Percentiles rank a stretch among this genome's conserved stretches.
These are phyloP conservation scores for Anguilla japonica DNA, from an alignment of 2,113 vertebrate species.

Conservation along the genomic window DNA sequence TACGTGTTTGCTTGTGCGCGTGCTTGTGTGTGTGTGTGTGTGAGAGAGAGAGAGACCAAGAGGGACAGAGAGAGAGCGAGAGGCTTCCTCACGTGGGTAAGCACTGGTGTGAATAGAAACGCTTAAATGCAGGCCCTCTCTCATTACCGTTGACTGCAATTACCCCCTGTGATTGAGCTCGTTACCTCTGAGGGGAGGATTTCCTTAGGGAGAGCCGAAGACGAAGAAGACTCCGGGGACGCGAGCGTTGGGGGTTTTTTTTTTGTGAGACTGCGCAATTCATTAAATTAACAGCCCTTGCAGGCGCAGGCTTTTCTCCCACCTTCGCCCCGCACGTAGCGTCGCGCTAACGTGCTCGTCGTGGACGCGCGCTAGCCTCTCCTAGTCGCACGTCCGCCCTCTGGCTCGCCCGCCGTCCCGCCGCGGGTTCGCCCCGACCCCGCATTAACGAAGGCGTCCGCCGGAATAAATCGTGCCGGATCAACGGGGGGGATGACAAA, in stretches of 20 bases:
- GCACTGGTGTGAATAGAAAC: neutral
- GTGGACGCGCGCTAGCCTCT: neutral
- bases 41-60: neutral
- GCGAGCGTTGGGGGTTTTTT: neutral
- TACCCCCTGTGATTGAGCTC: constrained; percentile 36
- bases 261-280: constrained; percentile 2
- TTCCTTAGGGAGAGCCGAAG: constrained; percentile 23
- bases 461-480: constrained; percentile 11
- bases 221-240: constrained; percentile 17
- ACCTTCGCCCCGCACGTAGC: neutral
- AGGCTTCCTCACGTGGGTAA: neutral
- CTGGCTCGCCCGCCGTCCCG: neutral
- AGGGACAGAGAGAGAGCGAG: too few relatives aligned
- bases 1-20: neutral
- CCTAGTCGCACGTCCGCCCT: too few relatives aligned
- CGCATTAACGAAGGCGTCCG: neutral
- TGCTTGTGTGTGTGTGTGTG: constrained; percentile 23
- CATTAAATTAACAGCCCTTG: neutral
- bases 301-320: neutral
- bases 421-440: neutral
- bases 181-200: constrained; percentile 27
- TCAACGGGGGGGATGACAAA: constrained; percentile 2
- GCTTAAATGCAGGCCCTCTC: constrained; percentile 15
- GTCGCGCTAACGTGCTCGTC: neutral
- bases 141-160: constrained; percentile 27